phyloP scores from a whole-genome alignment of 2,797 vertebrate species.

The Oreochromis grahami region DNA sequence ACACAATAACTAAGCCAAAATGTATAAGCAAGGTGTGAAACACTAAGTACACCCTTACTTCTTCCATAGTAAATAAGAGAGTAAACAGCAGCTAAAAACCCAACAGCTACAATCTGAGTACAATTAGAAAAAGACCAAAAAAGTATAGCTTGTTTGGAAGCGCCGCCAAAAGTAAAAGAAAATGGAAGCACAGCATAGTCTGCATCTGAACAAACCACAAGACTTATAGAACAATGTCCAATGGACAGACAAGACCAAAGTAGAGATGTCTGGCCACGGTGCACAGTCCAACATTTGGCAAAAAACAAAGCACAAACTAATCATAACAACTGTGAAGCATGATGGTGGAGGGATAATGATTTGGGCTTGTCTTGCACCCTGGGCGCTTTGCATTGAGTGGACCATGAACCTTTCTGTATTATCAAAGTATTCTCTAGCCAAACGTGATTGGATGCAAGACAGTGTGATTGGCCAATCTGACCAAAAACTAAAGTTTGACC shows the following conservation, averaged over 20 bases:
- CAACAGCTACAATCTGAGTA: background rate
- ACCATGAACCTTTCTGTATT: background rate
- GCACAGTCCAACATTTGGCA: background rate
- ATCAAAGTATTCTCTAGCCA: background rate
- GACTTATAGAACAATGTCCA: background rate
- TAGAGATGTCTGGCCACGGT: background rate
- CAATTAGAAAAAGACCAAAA: background rate
- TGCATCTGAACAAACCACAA: background rate
- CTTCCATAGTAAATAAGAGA: background rate
- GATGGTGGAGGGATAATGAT: background rate
- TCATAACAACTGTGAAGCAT: background rate
- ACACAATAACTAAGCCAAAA: background rate
- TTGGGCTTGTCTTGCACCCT: background rate
- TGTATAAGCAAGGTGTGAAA: background rate
- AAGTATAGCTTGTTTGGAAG: background rate
- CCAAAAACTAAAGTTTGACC: background rate
- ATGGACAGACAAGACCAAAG: background rate
- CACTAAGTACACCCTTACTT: background rate
- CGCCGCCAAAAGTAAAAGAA: background rate
- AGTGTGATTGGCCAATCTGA: background rate
- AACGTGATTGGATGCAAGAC: background rate
- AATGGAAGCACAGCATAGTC: background rate
- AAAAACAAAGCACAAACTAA: background rate
- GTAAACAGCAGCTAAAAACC: background rate
- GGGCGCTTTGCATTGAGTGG: background rate